Evolutionary conservation across 1,140 invertebrate species (phyloP).

Genomic region (Cylas formicarius): DNA sequence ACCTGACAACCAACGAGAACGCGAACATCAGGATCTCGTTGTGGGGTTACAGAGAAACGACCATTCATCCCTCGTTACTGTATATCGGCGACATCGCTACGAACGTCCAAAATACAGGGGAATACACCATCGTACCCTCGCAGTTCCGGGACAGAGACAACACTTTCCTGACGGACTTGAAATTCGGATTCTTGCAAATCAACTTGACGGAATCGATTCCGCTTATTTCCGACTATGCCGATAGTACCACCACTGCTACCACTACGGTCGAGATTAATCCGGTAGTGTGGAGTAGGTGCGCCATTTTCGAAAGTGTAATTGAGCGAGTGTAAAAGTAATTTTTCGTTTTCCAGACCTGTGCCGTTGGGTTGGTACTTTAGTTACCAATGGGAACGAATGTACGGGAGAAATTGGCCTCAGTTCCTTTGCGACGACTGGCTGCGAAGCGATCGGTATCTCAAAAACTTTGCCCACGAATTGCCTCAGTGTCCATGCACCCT

Average conservation of each 20-base stretch:
- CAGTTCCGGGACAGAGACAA: conserved; percentile 61
- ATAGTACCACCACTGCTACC: conserved; percentile 44
- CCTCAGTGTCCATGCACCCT: conserved; percentile 87
- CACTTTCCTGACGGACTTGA: conserved; percentile 58
- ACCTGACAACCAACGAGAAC: conserved; percentile 73
- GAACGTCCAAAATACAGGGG: conserved; percentile 34
- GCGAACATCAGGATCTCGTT: conserved; percentile 71
- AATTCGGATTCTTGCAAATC: conserved; percentile 86
- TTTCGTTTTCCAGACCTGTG: conserved; percentile 54
- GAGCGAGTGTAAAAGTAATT: neutral
- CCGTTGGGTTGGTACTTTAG: conserved; percentile 89
- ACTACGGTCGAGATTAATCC: conserved; percentile 59
- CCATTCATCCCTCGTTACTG: conserved; percentile 60
- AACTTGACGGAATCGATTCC: conserved; percentile 79
- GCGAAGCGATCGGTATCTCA: conserved; percentile 72
- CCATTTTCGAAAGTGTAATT: conserved; percentile 3
- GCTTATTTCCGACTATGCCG: conserved; percentile 78
- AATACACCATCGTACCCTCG: conserved; percentile 34
- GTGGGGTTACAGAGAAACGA: conserved; percentile 80
- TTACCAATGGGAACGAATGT: conserved; percentile 73
- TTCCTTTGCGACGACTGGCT: conserved; percentile 83
- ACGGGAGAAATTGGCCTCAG: conserved; percentile 72
- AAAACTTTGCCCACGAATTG: conserved; percentile 81
- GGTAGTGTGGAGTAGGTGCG: conserved; percentile 67
- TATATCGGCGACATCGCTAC: conserved; percentile 46